phyloP scores from a whole-genome alignment of 2,888 invertebrate genomes.

The Sinhomidia bicolor region DNA sequence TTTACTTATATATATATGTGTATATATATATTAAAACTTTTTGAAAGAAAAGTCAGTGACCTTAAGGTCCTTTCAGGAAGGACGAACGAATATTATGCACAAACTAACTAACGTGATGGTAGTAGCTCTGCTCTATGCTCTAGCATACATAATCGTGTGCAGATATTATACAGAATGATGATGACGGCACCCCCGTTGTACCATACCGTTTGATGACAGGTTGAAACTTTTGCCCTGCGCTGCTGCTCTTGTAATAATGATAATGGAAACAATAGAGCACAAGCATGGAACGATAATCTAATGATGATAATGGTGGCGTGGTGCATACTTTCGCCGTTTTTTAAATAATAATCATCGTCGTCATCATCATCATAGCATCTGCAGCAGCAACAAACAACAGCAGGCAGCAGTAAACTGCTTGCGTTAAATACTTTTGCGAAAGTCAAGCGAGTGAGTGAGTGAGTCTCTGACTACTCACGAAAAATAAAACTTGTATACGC shows the following conservation, averaged over 20 bases:
- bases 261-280: slow-evolving; percentile 33
- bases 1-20: background rate
- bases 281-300: slow-evolving; percentile 36
- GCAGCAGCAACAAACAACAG: too few relatives aligned
- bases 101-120: too few relatives aligned
- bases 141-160: too few relatives aligned
- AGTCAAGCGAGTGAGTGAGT: background rate
- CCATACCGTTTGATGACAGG: slow-evolving; percentile 38
- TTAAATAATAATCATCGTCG: background rate
- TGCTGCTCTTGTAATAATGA: background rate
- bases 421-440: background rate
- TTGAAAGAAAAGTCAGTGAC: slow-evolving; percentile 55
- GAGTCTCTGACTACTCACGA: background rate
- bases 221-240: background rate
- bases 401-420: background rate
- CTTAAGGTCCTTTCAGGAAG: slow-evolving; percentile 61
- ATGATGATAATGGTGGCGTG: background rate
- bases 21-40: background rate
- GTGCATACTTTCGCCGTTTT: background rate
- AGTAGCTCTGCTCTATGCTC: too few relatives aligned
- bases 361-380: too few relatives aligned
- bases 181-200: slow-evolving; percentile 12
- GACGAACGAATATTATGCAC: slow-evolving; percentile 46
- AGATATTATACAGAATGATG: background rate
- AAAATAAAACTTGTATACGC: background rate